Evolutionary conservation across 1,140 invertebrate species (phyloP).

Genomic region (Bombus difficillimus): DNA sequence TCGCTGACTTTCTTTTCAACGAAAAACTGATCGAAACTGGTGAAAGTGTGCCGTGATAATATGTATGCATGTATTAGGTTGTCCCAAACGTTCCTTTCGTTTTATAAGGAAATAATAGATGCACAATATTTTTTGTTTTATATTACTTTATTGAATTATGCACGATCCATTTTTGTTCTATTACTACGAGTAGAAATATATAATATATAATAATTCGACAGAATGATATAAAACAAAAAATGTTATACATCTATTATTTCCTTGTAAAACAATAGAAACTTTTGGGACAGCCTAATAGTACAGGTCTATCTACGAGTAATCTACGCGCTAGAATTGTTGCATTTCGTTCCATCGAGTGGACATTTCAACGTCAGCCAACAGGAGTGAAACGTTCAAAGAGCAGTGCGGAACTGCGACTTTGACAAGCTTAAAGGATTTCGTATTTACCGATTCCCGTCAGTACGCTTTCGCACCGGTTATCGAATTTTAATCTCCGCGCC

Average conservation of each 20-base stretch:
- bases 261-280: too few relatives aligned
- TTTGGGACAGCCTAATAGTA: not conserved
- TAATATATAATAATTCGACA: too few relatives aligned
- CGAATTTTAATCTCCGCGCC: slow-evolving; percentile 75
- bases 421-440: slow-evolving; percentile 62
- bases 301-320: not conserved
- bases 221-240: too few relatives aligned
- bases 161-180: too few relatives aligned
- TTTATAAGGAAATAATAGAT: too few relatives aligned
- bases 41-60: not conserved
- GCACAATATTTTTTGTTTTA: too few relatives aligned
- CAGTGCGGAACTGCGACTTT: slow-evolving; percentile 31
- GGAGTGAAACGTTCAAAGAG: not conserved
- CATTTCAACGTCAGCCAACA: not conserved
- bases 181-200: too few relatives aligned
- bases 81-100: too few relatives aligned
- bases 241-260: too few relatives aligned
- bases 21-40: not conserved
- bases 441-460: slow-evolving; percentile 71
- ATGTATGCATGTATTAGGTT: too few relatives aligned
- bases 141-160: too few relatives aligned
- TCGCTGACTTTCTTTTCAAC: not conserved
- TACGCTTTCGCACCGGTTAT: slow-evolving; percentile 66
- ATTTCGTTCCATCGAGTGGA: not conserved
- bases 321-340: not conserved